Base-by-base conservation (phyloP, 2,113 vertebrate species). In the Myotis yumanensis region DNA sequence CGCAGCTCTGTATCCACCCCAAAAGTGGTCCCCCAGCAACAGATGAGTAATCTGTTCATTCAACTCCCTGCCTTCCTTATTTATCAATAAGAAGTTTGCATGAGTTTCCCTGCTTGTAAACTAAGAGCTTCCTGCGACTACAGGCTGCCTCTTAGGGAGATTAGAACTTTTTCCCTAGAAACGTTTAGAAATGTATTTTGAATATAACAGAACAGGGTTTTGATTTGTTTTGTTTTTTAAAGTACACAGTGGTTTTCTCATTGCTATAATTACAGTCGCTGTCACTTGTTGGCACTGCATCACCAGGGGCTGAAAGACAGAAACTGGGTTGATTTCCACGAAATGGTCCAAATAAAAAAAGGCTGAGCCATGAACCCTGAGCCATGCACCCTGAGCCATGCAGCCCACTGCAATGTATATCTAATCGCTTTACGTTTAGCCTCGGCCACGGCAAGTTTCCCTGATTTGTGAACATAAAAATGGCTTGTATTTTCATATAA, bases 281-380 rank as follows among this genome's bases (percentile, higher is more conserved):
- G 80, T 81, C 68, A 30, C 94, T 92, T 93, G 71, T 87, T 94
- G 91, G 85, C 85, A 72, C 17, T 43, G 15, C 48, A n/a, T 79
- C 90, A 64, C n/a, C 11, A 77, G n/a, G 72, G 35, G 12, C 77
- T 93, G 91, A 82, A 46, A 23, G 79, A 84, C 6, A 81, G 73
- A 86, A 94, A 48, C 54, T 0, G 16, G 54, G 82, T 79, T 81
- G 73, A 93, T 96, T 93, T 75, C 64, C 43, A 91, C 51, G n/a
- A 79, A 91, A 91, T 37, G 54, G 94, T 86, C 69, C 62, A 43
- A 86, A 84, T 88, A 92, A 95, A 93, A 95, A 94, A 95, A 90
- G 76, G 37, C 85, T 76, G 66, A 90, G 88, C 75, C 30, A 52
- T 57, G 84, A 59, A 68, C 28, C 7, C 81, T 52, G 72, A 90